Evolutionary conservation across 2,797 vertebrate genomes (phyloP).

Genomic region (Microctenopoma lineatum): DNA sequence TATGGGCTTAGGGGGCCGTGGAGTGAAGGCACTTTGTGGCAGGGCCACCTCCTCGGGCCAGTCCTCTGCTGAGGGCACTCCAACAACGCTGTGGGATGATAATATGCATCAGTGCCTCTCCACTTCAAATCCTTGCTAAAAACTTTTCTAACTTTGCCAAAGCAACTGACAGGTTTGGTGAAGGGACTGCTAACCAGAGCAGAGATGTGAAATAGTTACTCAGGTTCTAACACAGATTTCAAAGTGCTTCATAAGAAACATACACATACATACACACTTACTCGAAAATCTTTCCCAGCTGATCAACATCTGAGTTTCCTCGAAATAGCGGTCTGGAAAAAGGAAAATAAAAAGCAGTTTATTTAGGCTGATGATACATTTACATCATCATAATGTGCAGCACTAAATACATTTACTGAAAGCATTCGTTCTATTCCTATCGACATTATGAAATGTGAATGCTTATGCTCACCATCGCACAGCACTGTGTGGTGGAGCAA

Average conservation of each 20-base stretch:
- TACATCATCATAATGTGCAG: neutral
- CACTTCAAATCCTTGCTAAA: conserved; percentile 4
- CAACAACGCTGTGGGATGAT: conserved; percentile 86
- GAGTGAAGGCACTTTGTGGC: conserved; percentile 93
- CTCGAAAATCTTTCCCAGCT: conserved; percentile 99
- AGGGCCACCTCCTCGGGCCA: conserved; percentile 97
- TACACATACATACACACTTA: conserved; percentile 82
- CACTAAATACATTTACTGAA: neutral
- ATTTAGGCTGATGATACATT: conserved; percentile 29
- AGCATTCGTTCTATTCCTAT: neutral
- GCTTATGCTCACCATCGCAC: conserved; percentile 15
- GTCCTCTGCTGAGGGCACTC: conserved; percentile 93
- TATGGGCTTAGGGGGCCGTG: conserved; percentile 90
- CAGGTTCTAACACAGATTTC: neutral
- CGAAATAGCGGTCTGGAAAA: conserved; percentile 92
- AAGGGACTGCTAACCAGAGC: neutral
- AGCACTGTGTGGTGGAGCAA: conserved; percentile 13
- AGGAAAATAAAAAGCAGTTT: conserved; percentile 36
- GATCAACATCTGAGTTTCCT: conserved; percentile 98
- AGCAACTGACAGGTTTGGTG: neutral
- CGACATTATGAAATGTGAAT: conserved; percentile 12
- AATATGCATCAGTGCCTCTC: conserved; percentile 39
- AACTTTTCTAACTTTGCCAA: neutral
- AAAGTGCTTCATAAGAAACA: neutral
- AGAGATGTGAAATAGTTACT: neutral